Conservation (phyloP, 1,140 invertebrate genomes). For the Tenebrio molitor region DNA sequence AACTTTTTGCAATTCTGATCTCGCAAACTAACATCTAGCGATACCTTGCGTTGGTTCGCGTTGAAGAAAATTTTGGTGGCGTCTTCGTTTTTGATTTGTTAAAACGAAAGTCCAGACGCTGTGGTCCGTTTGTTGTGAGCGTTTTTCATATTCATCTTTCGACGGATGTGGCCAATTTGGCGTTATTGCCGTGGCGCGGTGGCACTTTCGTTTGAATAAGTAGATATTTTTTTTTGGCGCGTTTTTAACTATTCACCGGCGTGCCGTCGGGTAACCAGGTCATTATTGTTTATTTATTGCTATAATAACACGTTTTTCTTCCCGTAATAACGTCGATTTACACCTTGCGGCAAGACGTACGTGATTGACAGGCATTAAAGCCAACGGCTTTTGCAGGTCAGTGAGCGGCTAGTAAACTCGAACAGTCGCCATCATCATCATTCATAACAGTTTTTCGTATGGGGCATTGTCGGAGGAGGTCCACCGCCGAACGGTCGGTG, state of each 20-base stretch:
- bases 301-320: constrained; percentile 37
- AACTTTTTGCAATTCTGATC: not conserved
- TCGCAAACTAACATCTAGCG: too few species aligned
- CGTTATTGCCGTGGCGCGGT: too few species aligned
- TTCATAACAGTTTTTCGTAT: constrained; percentile 26
- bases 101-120: too few species aligned
- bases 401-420: constrained; percentile 21
- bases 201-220: not conserved
- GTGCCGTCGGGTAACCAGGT: constrained; percentile 18
- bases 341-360: constrained; percentile 33
- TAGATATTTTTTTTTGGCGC: constrained; percentile 9
- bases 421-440: constrained; percentile 21
- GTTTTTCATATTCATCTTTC: too few species aligned
- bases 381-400: constrained; percentile 35
- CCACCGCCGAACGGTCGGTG: not conserved
- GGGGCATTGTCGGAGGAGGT: too few species aligned
- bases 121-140: too few species aligned
- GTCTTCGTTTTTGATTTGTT: too few species aligned
- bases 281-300: constrained; percentile 39
- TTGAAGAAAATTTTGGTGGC: too few species aligned
- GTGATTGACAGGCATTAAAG: constrained; percentile 38
- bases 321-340: constrained; percentile 35
- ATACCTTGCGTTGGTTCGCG: too few species aligned
- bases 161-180: too few species aligned
- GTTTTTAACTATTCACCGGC: constrained; percentile 7